Base-by-base conservation (phyloP, 2,888 invertebrate genomes). In the Drosophila meridiana region DNA sequence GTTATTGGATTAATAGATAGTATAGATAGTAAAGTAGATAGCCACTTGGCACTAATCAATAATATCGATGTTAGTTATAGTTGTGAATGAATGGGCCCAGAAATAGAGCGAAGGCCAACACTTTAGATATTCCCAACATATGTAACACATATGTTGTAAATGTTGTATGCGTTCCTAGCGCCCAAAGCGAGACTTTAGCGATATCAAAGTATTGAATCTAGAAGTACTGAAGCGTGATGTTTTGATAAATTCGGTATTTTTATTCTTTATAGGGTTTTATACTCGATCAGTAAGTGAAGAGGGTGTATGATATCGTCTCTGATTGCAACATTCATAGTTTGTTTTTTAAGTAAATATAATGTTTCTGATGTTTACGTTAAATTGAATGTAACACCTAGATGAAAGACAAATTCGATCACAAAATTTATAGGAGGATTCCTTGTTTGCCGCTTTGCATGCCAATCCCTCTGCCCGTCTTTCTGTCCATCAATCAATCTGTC, bases 1-100 rank as follows among this genome's bases (percentile, higher is more conserved):
- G 40, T 42, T 42, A 56, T 56, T 42, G 56, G 42, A 56, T 42
- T 42, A 42, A 56, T 42, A 56, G 13, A n/a, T 30, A 42, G 28
- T 32, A 32, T 7, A 43, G 32, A 32, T 57, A 32, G 20, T 42
- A 42, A 42, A 42, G 20, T 42, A 57, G 42, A 57, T 42, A 42
- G 56, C 3, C 13, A 42, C 7, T 43, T 42, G 13, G 32, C 42
- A 20, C 20, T 32, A 32, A 40, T 53, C 38, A 38, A 55, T 55
- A 55, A 28, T 14, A 28, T 38, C 36, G 36, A 38, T 28, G 28
- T 7, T 52, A 52, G 34, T 20, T 38, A 7, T 55, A 55, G 28
- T 14, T 55, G 36, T 36, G 26, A 26, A 53, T 36, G 36, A 53
- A 38, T 53, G 26, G 9, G 20, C 20, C 34, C 34, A 34, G 34